phyloP scores from a whole-genome alignment of 1,140 invertebrate genomes.

The Drosophila saltans region DNA sequence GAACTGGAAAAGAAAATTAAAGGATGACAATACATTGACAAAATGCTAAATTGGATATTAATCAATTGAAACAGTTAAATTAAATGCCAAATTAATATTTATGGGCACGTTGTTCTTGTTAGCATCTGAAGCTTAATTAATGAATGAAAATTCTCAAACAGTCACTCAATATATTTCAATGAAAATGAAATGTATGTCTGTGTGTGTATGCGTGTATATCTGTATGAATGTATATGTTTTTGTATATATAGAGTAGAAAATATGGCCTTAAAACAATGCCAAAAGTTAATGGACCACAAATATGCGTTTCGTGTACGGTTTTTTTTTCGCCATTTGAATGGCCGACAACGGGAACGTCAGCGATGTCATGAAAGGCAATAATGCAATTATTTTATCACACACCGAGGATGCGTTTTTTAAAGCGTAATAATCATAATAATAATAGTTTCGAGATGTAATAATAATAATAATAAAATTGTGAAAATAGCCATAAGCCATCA shows the following conservation, averaged over 20 bases:
- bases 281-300: conserved; percentile 59
- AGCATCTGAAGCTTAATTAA: conserved; percentile 52
- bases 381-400: conserved; percentile 68
- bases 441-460: conserved; percentile 67
- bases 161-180: conserved; percentile 3
- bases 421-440: conserved; percentile 63
- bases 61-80: conserved; percentile 49
- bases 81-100: conserved; percentile 73
- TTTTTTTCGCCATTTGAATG: conserved; percentile 22
- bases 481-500: conserved; percentile 56
- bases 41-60: conserved; percentile 69
- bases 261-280: conserved; percentile 48
- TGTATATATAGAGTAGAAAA: background rate
- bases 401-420: conserved; percentile 31
- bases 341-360: conserved; percentile 21
- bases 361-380: conserved; percentile 52
- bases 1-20: conserved; percentile 11
- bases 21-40: conserved; percentile 55
- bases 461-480: conserved; percentile 78
- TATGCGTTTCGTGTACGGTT: conserved; percentile 14
- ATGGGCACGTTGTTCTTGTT: conserved; percentile 44
- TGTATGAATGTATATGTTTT: too few species aligned
- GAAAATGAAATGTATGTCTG: background rate
- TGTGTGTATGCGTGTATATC: too few species aligned
- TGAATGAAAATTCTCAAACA: conserved; percentile 53